phyloP scores from a whole-genome alignment of 2,797 vertebrate species.

The Vultur gryphus region DNA sequence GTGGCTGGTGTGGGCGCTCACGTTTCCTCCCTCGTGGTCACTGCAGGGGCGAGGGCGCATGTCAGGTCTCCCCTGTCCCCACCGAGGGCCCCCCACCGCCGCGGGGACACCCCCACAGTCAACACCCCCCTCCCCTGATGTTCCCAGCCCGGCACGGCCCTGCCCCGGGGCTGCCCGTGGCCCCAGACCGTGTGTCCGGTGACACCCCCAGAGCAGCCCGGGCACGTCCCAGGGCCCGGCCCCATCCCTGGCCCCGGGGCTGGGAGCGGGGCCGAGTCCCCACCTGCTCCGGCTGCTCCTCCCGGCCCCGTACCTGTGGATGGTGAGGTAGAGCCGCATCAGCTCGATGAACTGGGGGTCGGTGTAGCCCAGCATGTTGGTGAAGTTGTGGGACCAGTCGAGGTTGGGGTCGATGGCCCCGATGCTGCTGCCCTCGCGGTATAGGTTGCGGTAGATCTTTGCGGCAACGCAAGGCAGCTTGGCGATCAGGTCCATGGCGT shows the following conservation, averaged over 20 bases:
- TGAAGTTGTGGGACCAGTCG: constrained; percentile 98
- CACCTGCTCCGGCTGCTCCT: accelerated
- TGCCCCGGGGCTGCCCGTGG: not conserved
- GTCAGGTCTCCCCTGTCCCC: not conserved
- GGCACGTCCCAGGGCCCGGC: not conserved
- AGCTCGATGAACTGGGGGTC: constrained; percentile 92
- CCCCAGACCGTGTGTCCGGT: accelerated
- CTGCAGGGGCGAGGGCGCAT: constrained; percentile 48
- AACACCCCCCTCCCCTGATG: accelerated
- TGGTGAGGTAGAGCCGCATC: constrained; percentile 97
- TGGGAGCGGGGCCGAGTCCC: not conserved
- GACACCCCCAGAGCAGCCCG: accelerated
- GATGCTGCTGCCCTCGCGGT: constrained; percentile 95
- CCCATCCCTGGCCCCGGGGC: not conserved
- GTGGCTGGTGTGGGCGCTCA: constrained; percentile 95
- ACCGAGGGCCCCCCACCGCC: not conserved
- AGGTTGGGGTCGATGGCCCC: constrained; percentile 94
- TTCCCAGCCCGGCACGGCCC: not conserved
- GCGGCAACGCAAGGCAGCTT: constrained; percentile 96
- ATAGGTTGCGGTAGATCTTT: constrained; percentile 97
- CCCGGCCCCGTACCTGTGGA: constrained; percentile 84
- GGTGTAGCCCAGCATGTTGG: constrained; percentile 96
- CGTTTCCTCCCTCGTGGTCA: constrained; percentile 95
- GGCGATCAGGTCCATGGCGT: constrained; percentile 96
- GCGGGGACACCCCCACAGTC: accelerated